These are phyloP conservation scores for Cydia amplana DNA, from an alignment of 1,140 invertebrate genomes.

Conservation along the genomic window DNA sequence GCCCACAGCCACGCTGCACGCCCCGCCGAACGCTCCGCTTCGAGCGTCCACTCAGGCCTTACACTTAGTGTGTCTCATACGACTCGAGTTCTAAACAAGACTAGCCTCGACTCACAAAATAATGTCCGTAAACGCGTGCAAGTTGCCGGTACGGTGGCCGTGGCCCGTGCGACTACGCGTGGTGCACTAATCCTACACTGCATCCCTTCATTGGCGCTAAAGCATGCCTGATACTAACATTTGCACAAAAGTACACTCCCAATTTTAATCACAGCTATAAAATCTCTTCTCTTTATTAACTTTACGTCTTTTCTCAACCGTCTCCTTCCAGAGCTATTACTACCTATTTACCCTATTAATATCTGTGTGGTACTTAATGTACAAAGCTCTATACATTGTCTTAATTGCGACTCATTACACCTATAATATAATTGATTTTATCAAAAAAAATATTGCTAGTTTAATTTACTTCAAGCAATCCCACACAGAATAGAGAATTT, in stretches of 20 bases:
- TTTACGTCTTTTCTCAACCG: conserved; percentile 50
- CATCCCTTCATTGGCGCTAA: conserved; percentile 36
- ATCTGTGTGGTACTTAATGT: conserved; percentile 74
- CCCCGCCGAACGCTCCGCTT: too few relatives aligned
- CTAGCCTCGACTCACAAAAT: background rate
- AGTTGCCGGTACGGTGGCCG: background rate
- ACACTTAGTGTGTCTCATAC: too few relatives aligned
- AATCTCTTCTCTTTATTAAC: conserved; percentile 69
- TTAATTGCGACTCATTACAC: conserved; percentile 68
- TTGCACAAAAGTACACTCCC: conserved; percentile 70
- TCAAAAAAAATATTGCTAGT: conserved; percentile 75
- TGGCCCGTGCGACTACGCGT: conserved; percentile 31
- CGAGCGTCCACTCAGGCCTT: too few relatives aligned
- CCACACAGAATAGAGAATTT: conserved; percentile 62
- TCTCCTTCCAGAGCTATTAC: conserved; percentile 55
- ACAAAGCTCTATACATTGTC: conserved; percentile 79
- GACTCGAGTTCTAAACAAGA: background rate
- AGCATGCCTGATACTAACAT: conserved; percentile 53
- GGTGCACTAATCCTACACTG: conserved; percentile 50
- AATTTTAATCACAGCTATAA: conserved; percentile 74
- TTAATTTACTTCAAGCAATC: conserved; percentile 65
- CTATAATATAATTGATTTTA: conserved; percentile 78
- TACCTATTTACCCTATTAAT: conserved; percentile 71
- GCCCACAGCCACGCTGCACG: too few relatives aligned
- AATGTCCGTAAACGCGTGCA: conserved; percentile 32